These are phyloP conservation scores for Platichthys stellatus DNA, from an alignment of 2,113 vertebrate species.

Conservation along the genomic window DNA sequence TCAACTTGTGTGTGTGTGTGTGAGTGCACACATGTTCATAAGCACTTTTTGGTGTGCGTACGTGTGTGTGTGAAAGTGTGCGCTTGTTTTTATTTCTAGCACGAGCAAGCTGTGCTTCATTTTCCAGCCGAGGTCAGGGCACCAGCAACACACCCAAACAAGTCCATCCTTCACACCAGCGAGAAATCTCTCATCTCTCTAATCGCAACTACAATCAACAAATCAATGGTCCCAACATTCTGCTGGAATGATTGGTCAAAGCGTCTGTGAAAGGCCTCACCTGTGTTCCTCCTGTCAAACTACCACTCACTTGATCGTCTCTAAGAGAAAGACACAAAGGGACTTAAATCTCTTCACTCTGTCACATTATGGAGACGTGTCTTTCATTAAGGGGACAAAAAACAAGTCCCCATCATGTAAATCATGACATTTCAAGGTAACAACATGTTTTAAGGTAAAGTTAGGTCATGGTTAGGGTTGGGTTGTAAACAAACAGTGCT, in stretches of 20 bases:
- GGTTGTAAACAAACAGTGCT: too few relatives aligned
- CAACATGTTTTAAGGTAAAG: too few relatives aligned
- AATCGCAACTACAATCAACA: constrained; percentile 46
- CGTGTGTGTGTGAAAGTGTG: neutral
- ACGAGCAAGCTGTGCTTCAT: constrained; percentile 51
- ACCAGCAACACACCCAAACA: constrained; percentile 47
- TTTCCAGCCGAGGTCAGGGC: constrained; percentile 50
- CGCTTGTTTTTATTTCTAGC: constrained; percentile 39
- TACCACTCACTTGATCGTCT: constrained; percentile 5
- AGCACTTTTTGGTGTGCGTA: neutral
- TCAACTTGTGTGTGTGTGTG: constrained; percentile 25
- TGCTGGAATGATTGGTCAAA: constrained; percentile 29
- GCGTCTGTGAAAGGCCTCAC: constrained; percentile 1
- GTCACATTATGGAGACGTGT: too few relatives aligned
- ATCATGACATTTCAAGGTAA: too few relatives aligned
- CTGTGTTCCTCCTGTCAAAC: constrained; percentile 9
- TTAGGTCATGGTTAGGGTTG: too few relatives aligned
- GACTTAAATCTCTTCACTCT: too few relatives aligned
- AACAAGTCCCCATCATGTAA: too few relatives aligned
- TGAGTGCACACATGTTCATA: neutral
- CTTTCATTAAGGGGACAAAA: too few relatives aligned
- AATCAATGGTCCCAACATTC: constrained; percentile 53
- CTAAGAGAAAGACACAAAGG: neutral
- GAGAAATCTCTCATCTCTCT: constrained; percentile 30
- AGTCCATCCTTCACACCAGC: constrained; percentile 30